Conservation (phyloP, 2,888 invertebrate genomes). For the Caenorhabditis afra region DNA sequence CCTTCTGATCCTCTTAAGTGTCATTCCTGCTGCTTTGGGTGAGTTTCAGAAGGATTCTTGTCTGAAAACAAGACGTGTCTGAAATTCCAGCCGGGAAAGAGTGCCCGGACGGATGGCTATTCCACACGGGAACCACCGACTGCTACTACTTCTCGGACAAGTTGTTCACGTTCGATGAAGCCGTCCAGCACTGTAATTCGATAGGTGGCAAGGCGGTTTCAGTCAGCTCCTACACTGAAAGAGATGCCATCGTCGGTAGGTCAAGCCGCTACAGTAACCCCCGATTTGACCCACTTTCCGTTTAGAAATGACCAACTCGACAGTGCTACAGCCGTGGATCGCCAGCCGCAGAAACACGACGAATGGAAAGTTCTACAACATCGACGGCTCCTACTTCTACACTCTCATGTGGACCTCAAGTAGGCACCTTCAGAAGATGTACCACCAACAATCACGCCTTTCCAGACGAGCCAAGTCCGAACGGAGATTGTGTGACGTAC, state of each 20-base stretch:
- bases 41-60: too few relatives aligned
- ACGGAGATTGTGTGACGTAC: slow-evolving; percentile 51
- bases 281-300: not conserved
- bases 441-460: too few relatives aligned
- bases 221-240: slow-evolving; percentile 20
- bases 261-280: too few relatives aligned
- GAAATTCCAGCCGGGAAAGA: slow-evolving; percentile 26
- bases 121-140: slow-evolving; percentile 25
- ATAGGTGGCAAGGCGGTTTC: slow-evolving; percentile 43
- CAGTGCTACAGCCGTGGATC: slow-evolving; percentile 38
- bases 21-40: too few relatives aligned
- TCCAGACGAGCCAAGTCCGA: slow-evolving; percentile 29
- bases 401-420: slow-evolving; percentile 39
- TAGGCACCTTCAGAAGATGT: too few relatives aligned
- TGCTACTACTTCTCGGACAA: slow-evolving; percentile 27
- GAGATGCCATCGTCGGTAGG: slow-evolving; percentile 28
- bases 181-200: slow-evolving; percentile 28
- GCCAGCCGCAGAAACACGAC: slow-evolving; percentile 42
- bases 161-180: slow-evolving; percentile 41
- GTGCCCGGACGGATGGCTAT: slow-evolving; percentile 40
- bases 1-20: not conserved
- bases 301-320: slow-evolving; percentile 32
- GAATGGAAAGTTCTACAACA: slow-evolving; percentile 37
- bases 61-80: too few relatives aligned
- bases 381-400: slow-evolving; percentile 41